Base-by-base conservation (phyloP, 2,113 vertebrate genomes). In the Jacana jacana region DNA sequence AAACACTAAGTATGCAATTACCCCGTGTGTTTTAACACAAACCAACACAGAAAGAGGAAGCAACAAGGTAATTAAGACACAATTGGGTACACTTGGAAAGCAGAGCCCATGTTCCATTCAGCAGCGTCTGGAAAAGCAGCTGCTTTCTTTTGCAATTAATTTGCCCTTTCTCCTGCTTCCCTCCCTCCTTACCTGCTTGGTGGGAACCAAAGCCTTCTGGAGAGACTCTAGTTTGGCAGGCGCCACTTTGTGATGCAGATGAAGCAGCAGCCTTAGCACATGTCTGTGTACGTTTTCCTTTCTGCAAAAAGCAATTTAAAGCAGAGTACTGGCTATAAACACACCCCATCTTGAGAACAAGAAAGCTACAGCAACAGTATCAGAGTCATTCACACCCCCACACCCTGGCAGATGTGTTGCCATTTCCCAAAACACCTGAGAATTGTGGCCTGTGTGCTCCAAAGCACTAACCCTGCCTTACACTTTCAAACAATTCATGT, bases 221-320 rank as follows among this genome's bases (percentile, higher is more conserved):
- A 99, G 94, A 3, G 98, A 98, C 87, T 99, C 99, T 96, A 99
- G 83, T 71, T 97, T 98, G 22, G 98, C 92, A 0, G 99, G 98
- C 4, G 98, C 97, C 93, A 99, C 98, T 81, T 99, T 99, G 94
- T 98, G 98, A 88, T 99, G 99, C 23, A 99, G 98, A 89, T 99
- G 99, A 69, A 99, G 97, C 79, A 99, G 94, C 79, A 99, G 98
- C 17, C 99, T 98, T 10, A 99, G 98, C 10, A 98, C 93, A 12
- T 99, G 99, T 55, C 99, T 98, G 66, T 99, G 99, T 19, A 99
- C 99, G 0, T 99, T 99, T 97, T 99, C 99, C 97, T 99, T 99
- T 95, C 99, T 99, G 98, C 23, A 89, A 97, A 31, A 87, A 78
- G 52, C 51, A 18, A 44, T 55, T 42, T 33, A 42, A 52, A 81